Conservation (phyloP, 1,140 invertebrate species). For the Delia radicum region DNA sequence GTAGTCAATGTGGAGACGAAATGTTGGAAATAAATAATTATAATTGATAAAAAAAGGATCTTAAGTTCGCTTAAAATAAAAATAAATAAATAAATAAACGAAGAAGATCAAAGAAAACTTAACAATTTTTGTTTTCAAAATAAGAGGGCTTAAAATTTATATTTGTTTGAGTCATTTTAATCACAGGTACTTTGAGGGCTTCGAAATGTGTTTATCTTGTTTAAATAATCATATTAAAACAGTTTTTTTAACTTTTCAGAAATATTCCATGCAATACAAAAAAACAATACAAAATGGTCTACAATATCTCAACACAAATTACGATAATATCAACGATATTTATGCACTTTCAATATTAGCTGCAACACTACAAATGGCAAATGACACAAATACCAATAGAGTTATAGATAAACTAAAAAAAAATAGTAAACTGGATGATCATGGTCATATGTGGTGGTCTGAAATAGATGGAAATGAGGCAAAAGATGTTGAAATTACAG, state of each 20-base stretch:
- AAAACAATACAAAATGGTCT: constrained; percentile 74
- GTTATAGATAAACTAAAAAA: constrained; percentile 38
- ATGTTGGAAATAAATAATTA: too few relatives aligned
- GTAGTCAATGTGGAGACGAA: too few relatives aligned
- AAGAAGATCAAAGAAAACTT: too few relatives aligned
- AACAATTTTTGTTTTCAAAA: neutral
- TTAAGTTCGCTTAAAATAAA: too few relatives aligned
- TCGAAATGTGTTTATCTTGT: too few relatives aligned
- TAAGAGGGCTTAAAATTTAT: neutral
- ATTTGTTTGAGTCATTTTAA: neutral
- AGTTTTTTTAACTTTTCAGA: constrained; percentile 31
- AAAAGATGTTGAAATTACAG: constrained; percentile 75
- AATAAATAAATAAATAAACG: too few relatives aligned
- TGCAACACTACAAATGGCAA: constrained; percentile 75
- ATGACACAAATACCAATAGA: constrained; percentile 58
- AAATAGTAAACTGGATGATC: constrained; percentile 34
- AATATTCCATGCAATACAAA: constrained; percentile 58
- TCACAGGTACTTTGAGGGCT: too few relatives aligned
- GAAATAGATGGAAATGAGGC: constrained; percentile 54
- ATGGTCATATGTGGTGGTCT: constrained; percentile 46
- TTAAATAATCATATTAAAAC: too few relatives aligned
- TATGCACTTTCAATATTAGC: constrained; percentile 79
- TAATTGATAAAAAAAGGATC: too few relatives aligned
- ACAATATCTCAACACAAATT: constrained; percentile 74
- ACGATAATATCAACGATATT: constrained; percentile 69